Evolutionary conservation across 2,113 vertebrate genomes (phyloP).

Genomic region (Panthera uncia): DNA sequence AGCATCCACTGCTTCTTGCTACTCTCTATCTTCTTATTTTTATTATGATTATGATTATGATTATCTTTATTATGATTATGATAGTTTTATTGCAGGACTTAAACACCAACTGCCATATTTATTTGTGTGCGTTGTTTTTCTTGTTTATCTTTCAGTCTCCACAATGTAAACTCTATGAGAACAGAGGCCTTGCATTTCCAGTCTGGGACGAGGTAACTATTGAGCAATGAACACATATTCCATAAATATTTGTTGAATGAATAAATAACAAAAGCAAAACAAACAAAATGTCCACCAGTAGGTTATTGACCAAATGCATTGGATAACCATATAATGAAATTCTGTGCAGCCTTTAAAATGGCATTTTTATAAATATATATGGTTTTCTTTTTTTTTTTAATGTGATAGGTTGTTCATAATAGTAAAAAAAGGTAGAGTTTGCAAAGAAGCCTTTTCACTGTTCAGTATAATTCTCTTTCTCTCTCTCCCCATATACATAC

Average conservation of each 20-base stretch:
- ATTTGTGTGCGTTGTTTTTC: neutral
- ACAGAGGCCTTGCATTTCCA: neutral
- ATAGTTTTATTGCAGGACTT: neutral
- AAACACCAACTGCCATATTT: neutral
- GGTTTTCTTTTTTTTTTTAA: neutral
- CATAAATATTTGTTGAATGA: constrained; percentile 3
- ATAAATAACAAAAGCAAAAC: neutral
- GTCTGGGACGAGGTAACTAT: neutral
- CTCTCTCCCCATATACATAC: neutral
- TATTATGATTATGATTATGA: neutral
- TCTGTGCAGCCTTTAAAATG: constrained; percentile 9
- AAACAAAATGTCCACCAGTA: neutral
- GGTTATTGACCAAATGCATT: neutral
- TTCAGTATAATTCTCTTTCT: neutral
- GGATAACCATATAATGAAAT: neutral
- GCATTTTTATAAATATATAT: neutral
- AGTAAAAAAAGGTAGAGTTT: neutral
- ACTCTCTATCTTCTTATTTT: neutral
- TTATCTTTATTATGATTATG: neutral
- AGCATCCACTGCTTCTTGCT: neutral
- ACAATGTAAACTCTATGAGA: neutral
- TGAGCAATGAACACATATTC: neutral
- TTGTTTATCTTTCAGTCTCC: neutral
- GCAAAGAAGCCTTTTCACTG: neutral
- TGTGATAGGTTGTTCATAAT: neutral